Conservation (phyloP, 1,140 invertebrate species). For the Camponotus vicinus region DNA sequence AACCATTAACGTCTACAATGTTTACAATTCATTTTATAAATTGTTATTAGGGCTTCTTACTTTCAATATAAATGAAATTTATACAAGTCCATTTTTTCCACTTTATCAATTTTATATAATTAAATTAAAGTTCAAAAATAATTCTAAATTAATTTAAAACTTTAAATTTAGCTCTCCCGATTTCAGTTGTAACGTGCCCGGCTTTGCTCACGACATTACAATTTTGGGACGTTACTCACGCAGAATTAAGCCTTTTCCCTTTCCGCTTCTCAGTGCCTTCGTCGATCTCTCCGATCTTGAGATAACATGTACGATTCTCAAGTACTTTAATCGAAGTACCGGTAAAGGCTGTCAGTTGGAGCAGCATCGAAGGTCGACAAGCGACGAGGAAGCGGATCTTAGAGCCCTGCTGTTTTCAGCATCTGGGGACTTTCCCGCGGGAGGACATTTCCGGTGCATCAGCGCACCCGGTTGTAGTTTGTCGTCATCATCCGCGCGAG, state of each 20-base stretch:
- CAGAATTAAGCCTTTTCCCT: neutral
- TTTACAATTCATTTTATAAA: conserved; percentile 1
- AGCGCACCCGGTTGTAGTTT: conserved; percentile 62
- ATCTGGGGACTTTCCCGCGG: conserved; percentile 63
- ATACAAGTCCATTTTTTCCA: neutral
- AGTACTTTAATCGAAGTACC: conserved; percentile 16
- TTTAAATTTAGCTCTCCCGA: neutral
- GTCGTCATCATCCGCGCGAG: conserved; percentile 50
- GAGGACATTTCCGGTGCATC: conserved; percentile 46
- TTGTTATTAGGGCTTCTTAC: neutral
- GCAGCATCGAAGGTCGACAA: conserved; percentile 49
- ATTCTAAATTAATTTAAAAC: neutral
- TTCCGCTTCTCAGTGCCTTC: neutral
- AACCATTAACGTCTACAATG: conserved; percentile 1
- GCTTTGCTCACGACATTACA: neutral
- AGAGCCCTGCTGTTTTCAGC: conserved; percentile 38
- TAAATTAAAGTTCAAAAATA: conserved; percentile 1
- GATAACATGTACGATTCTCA: conserved; percentile 8
- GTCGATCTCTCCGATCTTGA: neutral
- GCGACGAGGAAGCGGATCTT: conserved; percentile 46
- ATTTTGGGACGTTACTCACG: neutral
- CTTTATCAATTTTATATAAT: neutral
- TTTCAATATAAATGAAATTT: too few relatives aligned
- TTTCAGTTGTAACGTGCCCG: neutral
- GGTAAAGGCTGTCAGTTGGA: conserved; percentile 9